Evolutionary conservation across 2,888 invertebrate genomes (phyloP).

Genomic region (Morpho deidamia): DNA sequence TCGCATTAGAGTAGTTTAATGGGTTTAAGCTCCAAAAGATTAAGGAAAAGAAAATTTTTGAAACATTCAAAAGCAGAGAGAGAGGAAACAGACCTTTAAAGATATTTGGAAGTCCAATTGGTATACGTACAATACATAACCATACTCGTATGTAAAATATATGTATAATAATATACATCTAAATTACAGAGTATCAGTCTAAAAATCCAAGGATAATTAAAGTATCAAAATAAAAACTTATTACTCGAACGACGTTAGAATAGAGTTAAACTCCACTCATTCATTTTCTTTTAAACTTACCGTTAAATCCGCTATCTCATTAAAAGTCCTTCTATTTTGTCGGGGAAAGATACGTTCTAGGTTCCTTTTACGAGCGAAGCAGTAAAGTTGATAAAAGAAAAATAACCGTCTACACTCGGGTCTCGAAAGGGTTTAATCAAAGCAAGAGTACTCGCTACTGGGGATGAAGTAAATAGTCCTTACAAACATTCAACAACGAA

Average conservation of each 20-base stretch:
- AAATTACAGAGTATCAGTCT: no score
- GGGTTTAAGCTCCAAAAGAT: no score
- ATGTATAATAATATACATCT: no score
- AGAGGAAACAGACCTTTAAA: no score
- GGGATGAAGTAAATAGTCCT: conserved; percentile 55
- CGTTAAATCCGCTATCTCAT: conserved; percentile 7
- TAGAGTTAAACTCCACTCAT: not conserved
- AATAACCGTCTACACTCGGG: conserved; percentile 43
- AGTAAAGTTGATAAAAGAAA: conserved; percentile 52
- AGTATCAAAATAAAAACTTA: not conserved
- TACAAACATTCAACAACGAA: conserved; percentile 32
- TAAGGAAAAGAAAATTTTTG: no score
- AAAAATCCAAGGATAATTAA: no score
- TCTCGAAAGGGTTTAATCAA: conserved; percentile 65
- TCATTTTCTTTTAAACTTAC: not conserved
- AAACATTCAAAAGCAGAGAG: no score
- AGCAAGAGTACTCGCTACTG: conserved; percentile 48
- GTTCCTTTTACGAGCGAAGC: conserved; percentile 42
- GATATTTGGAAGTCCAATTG: no score
- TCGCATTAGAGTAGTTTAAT: no score
- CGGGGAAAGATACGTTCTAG: conserved; percentile 4
- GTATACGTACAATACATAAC: no score
- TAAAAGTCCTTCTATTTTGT: conserved; percentile 9
- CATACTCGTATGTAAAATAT: no score
- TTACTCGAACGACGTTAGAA: not conserved